Percentiles rank a stretch among this genome's conserved stretches.
phyloP scores from a whole-genome alignment of 2,797 vertebrate species.

The Lates japonicus region DNA sequence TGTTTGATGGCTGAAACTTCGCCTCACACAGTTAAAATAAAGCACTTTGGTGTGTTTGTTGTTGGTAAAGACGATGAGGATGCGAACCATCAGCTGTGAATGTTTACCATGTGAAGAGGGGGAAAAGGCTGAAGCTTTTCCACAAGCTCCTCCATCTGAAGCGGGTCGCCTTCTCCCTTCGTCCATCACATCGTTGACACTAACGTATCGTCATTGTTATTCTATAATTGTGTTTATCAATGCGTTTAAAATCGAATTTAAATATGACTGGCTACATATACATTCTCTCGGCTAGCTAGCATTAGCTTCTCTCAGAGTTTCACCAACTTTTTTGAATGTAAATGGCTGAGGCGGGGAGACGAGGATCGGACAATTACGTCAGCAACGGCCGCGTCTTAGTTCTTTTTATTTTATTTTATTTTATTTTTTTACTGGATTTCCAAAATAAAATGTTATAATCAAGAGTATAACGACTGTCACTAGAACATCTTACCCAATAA shows the following conservation, averaged over 20 bases:
- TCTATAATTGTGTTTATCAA: neutral
- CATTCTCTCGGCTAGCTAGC: neutral
- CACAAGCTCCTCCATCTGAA: slow-evolving; percentile 15
- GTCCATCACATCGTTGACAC: slow-evolving; percentile 55
- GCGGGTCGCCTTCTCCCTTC: slow-evolving; percentile 20
- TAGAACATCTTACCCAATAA: fast-evolving
- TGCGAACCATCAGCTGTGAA: neutral
- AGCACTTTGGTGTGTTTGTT: neutral
- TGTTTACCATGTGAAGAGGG: slow-evolving; percentile 52
- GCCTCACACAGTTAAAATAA: neutral
- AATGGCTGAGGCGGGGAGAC: neutral
- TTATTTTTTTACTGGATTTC: neutral
- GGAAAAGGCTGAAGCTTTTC: slow-evolving; percentile 1
- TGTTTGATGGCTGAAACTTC: neutral
- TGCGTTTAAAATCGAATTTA: neutral
- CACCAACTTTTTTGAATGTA: slow-evolving; percentile 34
- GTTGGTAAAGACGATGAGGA: neutral
- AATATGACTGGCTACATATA: fast-evolving
- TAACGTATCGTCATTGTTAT: neutral
- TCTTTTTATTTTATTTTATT: neutral
- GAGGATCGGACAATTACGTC: slow-evolving; percentile 20
- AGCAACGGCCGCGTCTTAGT: neutral
- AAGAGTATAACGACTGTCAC: neutral
- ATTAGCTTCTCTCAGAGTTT: slow-evolving; percentile 13
- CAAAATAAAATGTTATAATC: neutral